Conservation (phyloP, 2,113 vertebrate species). For the Spheniscus mendiculus region DNA sequence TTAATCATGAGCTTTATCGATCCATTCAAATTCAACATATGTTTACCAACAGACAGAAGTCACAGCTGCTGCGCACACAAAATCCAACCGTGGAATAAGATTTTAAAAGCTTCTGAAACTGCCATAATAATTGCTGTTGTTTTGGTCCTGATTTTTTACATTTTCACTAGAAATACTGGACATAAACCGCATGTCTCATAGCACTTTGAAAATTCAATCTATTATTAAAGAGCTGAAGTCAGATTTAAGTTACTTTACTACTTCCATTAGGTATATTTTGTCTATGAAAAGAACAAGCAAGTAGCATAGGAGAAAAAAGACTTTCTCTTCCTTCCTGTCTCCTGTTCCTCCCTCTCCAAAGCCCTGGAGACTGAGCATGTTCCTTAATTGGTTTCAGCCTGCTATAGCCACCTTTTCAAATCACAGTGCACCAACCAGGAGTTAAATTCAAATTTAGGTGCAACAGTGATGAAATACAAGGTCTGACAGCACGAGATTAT, state of each 20-base stretch:
- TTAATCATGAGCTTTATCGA: not conserved
- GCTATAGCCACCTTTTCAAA: not conserved
- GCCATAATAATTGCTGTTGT: not conserved
- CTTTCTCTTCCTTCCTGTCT: not conserved
- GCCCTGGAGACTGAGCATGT: not conserved
- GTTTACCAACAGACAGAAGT: not conserved
- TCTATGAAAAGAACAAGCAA: not conserved
- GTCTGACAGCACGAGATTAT: not conserved
- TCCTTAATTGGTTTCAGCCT: constrained; percentile 23
- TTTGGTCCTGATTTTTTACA: not conserved
- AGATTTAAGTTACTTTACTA: not conserved
- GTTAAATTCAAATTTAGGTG: not conserved
- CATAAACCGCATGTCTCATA: not conserved
- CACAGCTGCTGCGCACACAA: not conserved
- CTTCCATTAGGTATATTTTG: not conserved
- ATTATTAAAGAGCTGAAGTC: not conserved
- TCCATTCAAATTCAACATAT: not conserved
- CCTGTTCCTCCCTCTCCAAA: not conserved
- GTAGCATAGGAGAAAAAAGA: not conserved
- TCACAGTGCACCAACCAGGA: not conserved
- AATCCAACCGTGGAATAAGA: not conserved
- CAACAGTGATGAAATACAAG: not conserved
- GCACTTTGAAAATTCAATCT: not conserved
- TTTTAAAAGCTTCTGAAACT: not conserved
- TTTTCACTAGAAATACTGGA: not conserved